phyloP scores from a whole-genome alignment of 1,140 invertebrate genomes.

The Drosophila grimshawi region DNA sequence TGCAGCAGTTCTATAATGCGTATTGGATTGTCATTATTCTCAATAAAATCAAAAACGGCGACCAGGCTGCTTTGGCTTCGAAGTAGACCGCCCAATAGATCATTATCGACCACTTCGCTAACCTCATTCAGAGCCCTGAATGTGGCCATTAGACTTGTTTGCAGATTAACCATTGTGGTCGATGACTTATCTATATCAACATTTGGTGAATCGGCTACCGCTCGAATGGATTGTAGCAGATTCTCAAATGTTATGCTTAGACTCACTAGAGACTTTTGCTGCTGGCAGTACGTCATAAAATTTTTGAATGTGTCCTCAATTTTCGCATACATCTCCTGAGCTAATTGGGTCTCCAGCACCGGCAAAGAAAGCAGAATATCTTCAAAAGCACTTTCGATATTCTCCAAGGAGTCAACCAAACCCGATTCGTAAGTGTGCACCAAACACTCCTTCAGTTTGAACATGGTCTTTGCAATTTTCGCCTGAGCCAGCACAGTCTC shows the following conservation, averaged over 20 bases:
- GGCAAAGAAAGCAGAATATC: slow-evolving; percentile 75
- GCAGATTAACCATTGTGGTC: slow-evolving; percentile 61
- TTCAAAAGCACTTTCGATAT: slow-evolving; percentile 77
- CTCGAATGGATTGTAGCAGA: slow-evolving; percentile 46
- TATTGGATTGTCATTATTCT: slow-evolving; percentile 65
- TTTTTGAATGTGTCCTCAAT: slow-evolving; percentile 51
- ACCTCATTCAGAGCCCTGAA: slow-evolving; percentile 73
- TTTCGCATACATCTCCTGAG: slow-evolving; percentile 73
- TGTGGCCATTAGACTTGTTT: slow-evolving; percentile 70
- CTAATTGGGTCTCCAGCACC: slow-evolving; percentile 68
- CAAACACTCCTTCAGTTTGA: slow-evolving; percentile 77
- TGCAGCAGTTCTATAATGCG: slow-evolving; percentile 75
- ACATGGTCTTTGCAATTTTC: slow-evolving; percentile 74
- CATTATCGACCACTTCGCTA: slow-evolving; percentile 52
- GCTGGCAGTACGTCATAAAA: slow-evolving; percentile 39
- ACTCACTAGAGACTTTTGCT: slow-evolving; percentile 27
- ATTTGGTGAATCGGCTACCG: slow-evolving; percentile 46
- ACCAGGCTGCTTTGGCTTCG: slow-evolving; percentile 67
- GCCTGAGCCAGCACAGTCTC: slow-evolving; percentile 62
- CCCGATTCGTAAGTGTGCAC: slow-evolving; percentile 82
- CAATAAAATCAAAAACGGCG: slow-evolving; percentile 77
- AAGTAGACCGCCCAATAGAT: slow-evolving; percentile 40
- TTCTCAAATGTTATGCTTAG: slow-evolving; percentile 46
- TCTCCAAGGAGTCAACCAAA: slow-evolving; percentile 72
- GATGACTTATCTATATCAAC: slow-evolving; percentile 76